Conservation (phyloP, 37 sponge, comb jelly and placozoan species). For the Aplysina aerophoba region DNA sequence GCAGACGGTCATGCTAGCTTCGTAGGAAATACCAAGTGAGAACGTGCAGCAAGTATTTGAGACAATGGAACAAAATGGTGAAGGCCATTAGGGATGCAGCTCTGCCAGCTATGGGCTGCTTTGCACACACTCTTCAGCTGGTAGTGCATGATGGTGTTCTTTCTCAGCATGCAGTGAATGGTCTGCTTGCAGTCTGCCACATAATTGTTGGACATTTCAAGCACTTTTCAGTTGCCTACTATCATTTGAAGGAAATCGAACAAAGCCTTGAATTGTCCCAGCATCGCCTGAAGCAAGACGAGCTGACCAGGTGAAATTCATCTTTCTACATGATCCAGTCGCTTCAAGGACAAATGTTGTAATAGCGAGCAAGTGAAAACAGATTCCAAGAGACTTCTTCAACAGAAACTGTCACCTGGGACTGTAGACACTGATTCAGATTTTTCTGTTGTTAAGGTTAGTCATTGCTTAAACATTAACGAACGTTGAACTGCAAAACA, state of each 20-base stretch:
- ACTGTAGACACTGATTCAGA: too few species aligned
- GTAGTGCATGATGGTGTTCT: constrained; percentile 57
- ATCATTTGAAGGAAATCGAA: constrained; percentile 10
- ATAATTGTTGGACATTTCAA: constrained; percentile 62
- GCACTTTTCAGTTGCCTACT: constrained; percentile 22
- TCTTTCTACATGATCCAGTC: constrained; percentile 32
- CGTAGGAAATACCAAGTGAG: too few species aligned
- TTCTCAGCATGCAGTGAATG: constrained; percentile 39
- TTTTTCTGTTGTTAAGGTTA: too few species aligned
- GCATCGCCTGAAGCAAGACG: constrained; percentile 40
- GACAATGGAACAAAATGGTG: constrained; percentile 60
- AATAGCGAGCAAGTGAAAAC: neutral
- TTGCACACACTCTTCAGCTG: constrained; percentile 59
- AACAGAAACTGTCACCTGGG: too few species aligned
- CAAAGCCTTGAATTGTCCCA: constrained; percentile 29
- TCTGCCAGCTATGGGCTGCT: constrained; percentile 29
- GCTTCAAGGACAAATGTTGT: constrained; percentile 44
- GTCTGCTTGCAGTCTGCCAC: constrained; percentile 37
- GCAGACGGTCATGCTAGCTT: neutral
- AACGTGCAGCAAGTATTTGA: constrained; percentile 20
- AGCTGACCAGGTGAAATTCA: constrained; percentile 32
- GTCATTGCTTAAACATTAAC: too few species aligned
- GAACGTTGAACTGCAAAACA: too few species aligned
- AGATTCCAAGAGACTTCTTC: constrained; percentile 4
- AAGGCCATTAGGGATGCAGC: constrained; percentile 42